Percentiles rank a stretch among this genome's conserved stretches.
Evolutionary conservation across 2,888 invertebrate species (phyloP).

Genomic region (Myathropa florea): DNA sequence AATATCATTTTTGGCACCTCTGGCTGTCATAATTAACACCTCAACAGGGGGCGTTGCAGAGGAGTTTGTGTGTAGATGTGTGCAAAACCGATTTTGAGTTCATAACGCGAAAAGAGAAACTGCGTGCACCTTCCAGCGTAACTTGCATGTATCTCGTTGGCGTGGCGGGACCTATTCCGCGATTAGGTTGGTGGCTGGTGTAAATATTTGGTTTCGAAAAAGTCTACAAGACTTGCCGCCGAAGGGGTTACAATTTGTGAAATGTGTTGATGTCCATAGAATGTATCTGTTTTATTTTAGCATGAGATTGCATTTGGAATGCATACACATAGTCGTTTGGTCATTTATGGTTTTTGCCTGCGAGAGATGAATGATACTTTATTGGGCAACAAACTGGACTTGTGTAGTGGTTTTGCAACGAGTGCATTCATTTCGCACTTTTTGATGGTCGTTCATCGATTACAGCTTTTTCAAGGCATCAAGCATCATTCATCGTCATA

Average conservation of each 20-base stretch:
- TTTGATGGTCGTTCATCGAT: too few species aligned
- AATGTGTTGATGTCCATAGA: not conserved
- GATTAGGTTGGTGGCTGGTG: constrained; percentile 21
- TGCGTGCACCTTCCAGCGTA: not conserved
- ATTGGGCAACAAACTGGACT: too few species aligned
- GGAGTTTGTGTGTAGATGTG: not conserved
- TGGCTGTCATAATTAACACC: constrained; percentile 71
- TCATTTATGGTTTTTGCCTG: not conserved
- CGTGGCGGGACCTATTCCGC: constrained; percentile 30
- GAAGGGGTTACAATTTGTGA: not conserved
- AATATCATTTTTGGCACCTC: constrained; percentile 68
- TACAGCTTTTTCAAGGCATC: too few species aligned
- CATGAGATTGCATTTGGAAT: not conserved
- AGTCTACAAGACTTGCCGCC: constrained; percentile 29
- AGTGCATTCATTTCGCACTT: too few species aligned
- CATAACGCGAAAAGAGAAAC: not conserved
- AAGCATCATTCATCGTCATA: too few species aligned
- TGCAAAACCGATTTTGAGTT: constrained; percentile 55
- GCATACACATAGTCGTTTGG: not conserved
- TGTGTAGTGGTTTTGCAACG: too few species aligned
- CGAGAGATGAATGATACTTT: not conserved
- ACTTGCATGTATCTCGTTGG: not conserved
- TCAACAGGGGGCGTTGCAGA: constrained; percentile 57
- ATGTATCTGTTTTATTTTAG: not conserved
- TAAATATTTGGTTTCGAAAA: constrained; percentile 63